Evolutionary conservation across 2,797 vertebrate species (phyloP), one percentile per base, ranked within the genome.

Genomic region (Sarcoramphus papa): DNA sequence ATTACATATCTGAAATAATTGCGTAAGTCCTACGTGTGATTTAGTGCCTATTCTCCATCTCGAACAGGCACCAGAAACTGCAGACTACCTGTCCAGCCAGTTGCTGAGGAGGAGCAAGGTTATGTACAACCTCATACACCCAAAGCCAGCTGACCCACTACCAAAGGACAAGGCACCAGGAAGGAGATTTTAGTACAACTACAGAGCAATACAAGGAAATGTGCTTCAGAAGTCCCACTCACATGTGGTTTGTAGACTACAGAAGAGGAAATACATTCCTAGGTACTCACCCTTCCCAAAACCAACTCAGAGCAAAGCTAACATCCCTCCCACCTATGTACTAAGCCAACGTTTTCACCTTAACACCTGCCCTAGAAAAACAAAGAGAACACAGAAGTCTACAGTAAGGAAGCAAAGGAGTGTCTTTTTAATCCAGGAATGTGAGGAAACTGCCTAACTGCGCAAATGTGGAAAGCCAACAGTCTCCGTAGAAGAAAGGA

Each of bases 291-390:
- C 70, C 67, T 79, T 85, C 63, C 35, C 63, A 40, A 91, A 89
- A 54, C 5, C 25, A 88, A 31, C 64, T 88, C 35, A 7, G 20
- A 72, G 53, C 33, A 82, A 70, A 94, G 77, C 27, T 67, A 63
- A 8, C 3, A 10, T 60, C 62, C 56, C 79, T 88, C 67, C 77
- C 47, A 78, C 35, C 24, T 65, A 47, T 2, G 30, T 19, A 65
- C 56, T 75, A 45, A 68, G 69, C 4, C 45, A 81, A 54, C 9
- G 35, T 69, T 54, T 88, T 73, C 56, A 73, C 67, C 30, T n/a
- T 67, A 78, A 89, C 22, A 91, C 31, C 81, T 93, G 67, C 81
- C 74, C 65, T 65, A 78, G 53, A 31, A 69, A 81, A 88, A 80
- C 27, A 59, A 30, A 77, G 33, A 33, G 37, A 90, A 78, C 18